These are phyloP conservation scores for Acanthopleura granulata DNA, from an alignment of 2,888 invertebrate genomes.

Conservation along the genomic window DNA sequence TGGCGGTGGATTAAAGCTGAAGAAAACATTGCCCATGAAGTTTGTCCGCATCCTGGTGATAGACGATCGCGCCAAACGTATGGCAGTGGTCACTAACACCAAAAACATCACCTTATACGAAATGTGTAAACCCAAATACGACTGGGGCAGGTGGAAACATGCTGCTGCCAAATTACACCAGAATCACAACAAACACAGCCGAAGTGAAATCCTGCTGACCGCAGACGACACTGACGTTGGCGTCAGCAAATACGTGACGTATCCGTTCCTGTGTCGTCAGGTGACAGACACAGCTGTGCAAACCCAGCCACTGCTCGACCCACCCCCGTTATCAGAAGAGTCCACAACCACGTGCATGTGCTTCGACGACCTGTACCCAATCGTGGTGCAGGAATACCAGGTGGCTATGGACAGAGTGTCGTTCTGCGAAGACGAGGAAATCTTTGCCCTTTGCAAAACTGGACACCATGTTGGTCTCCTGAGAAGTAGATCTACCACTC, in stretches of 20 bases:
- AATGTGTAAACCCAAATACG: neutral
- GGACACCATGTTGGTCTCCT: neutral
- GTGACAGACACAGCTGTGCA: neutral
- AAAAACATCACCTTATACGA: neutral
- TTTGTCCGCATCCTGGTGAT: neutral
- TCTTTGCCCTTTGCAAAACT: neutral
- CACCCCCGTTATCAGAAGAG: neutral
- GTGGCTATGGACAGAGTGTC: neutral
- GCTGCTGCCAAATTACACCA: neutral
- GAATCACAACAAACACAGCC: neutral
- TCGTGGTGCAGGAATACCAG: neutral
- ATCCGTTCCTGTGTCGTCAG: constrained; percentile 11
- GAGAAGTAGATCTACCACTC: neutral
- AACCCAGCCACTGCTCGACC: neutral
- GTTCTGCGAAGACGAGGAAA: neutral
- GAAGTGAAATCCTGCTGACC: neutral
- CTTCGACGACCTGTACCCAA: neutral
- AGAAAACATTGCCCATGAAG: neutral
- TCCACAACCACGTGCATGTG: no score
- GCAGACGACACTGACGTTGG: neutral
- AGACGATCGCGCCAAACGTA: neutral
- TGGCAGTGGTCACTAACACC: neutral
- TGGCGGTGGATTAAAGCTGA: neutral
- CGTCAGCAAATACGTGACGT: neutral
- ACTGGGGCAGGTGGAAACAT: neutral